These are phyloP conservation scores for Agrypnus murinus DNA, from an alignment of 2,888 invertebrate species.

Conservation along the genomic window DNA sequence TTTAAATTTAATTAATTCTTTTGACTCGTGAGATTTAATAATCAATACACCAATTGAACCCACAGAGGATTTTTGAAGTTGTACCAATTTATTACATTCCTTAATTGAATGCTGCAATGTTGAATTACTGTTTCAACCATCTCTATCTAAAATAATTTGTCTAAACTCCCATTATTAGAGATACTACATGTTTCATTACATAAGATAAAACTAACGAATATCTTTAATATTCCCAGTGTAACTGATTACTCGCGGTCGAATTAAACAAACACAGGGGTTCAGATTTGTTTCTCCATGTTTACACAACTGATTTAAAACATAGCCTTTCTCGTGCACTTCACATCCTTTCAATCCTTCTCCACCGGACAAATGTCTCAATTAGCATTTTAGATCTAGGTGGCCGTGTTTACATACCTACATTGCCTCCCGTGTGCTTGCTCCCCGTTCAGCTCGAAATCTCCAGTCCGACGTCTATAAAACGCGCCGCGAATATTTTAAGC, in stretches of 20 bases:
- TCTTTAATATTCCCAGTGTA: conserved; percentile 35
- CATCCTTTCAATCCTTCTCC: conserved; percentile 49
- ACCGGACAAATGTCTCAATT: conserved; percentile 51
- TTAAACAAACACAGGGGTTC: conserved; percentile 45
- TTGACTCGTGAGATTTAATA: too few species aligned
- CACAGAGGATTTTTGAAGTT: too few species aligned
- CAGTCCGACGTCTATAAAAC: conserved; percentile 31
- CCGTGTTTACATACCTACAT: conserved; percentile 46
- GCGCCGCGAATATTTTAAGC: conserved; percentile 35
- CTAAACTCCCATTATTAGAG: too few species aligned
- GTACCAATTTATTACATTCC: too few species aligned
- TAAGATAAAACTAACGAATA: background rate
- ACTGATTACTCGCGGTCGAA: conserved; percentile 27
- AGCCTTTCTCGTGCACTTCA: conserved; percentile 16
- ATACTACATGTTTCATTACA: background rate
- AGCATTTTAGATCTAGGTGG: conserved; percentile 52
- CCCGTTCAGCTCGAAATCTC: background rate
- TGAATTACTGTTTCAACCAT: too few species aligned
- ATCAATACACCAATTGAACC: too few species aligned
- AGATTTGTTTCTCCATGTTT: conserved; percentile 47
- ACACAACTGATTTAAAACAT: conserved; percentile 49
- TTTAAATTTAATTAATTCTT: too few species aligned
- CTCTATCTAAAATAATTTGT: too few species aligned
- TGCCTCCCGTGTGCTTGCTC: background rate
- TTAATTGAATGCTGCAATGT: too few species aligned